Base-by-base conservation (phyloP, 2,888 invertebrate genomes). In the Embidobia sp. region DNA sequence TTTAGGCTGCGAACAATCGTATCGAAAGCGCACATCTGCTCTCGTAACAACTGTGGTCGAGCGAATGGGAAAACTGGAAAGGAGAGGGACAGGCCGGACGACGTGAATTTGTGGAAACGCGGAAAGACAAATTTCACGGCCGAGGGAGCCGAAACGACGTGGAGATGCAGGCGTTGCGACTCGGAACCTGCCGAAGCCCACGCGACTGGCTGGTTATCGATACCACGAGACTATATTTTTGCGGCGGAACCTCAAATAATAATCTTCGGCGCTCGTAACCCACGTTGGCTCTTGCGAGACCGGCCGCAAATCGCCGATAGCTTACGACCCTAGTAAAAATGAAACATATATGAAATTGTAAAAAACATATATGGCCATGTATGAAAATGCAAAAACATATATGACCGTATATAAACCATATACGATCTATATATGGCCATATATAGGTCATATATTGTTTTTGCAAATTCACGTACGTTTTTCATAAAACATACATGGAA, bases 161-260 rank as follows among this genome's bases (percentile, higher is more conserved):
- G 13, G 40, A 48, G 48, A 15, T 3, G 13, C 11, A 35, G 31
- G 46, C 29, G 19, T 31, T 29, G 49, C 49, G 19, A 15, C 22
- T 29, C 31, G 19, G 53, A 53, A 26, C 37, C n/a, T 31, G 63
- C 40, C 19, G 40, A 27, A 42, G 57, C 75, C 75, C 75, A 75
- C 69, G 63, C 75, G 57, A 57, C 48, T 27, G 48, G 42, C 75
- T 63, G 63, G 61, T 63, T 75, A 69, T 75, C 69, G 51, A 70
- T 59, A 59, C 19, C 27, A 6, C 26, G 48, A 49, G 48, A 19
- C 55, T 49, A 42, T 31, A 29, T 59, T 69, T 69, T 31, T 27
- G 33, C 26, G 11, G 11, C 55, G 42, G 42, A 51, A 64, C 1
- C 22, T 1, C 13, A 44, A 31, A 26, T 22, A 55, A 46, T 66